Conservation (phyloP, 2,113 vertebrate genomes). For the Ictalurus furcatus region DNA sequence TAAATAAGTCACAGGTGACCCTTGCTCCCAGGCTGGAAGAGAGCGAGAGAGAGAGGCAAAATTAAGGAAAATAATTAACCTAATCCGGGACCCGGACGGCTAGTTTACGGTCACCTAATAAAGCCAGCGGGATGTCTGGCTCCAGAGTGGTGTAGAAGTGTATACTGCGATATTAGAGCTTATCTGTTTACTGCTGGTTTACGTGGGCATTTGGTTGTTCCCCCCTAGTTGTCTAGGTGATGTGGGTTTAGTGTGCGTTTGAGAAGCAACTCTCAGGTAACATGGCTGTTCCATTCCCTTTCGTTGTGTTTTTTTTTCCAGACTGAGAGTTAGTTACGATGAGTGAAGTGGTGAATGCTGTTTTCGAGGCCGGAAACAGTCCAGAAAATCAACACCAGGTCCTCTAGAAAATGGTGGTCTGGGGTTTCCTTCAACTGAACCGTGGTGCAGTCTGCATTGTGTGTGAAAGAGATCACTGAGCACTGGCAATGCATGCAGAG, state of each 20-base stretch:
- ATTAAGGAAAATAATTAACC: constrained; percentile 67
- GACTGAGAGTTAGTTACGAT: not conserved
- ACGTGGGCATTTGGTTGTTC: not conserved
- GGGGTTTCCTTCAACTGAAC: not conserved
- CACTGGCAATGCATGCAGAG: not conserved
- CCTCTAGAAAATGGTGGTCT: not conserved
- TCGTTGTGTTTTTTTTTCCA: not conserved
- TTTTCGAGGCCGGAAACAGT: not conserved
- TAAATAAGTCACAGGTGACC: constrained; percentile 53
- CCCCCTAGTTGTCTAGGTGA: not conserved
- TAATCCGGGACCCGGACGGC: constrained; percentile 58
- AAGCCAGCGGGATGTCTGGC: constrained; percentile 57
- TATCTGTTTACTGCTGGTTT: constrained; percentile 35
- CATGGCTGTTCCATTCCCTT: not conserved
- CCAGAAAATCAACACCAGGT: not conserved
- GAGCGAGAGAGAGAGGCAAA: constrained; percentile 37
- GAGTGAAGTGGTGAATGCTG: not conserved
- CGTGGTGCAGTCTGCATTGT: not conserved
- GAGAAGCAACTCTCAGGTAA: not conserved
- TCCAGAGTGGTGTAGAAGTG: constrained; percentile 33
- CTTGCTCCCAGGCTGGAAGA: constrained; percentile 49
- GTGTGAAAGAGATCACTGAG: not conserved
- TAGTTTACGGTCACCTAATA: constrained; percentile 59
- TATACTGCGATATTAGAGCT: constrained; percentile 31
- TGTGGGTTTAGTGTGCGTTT: not conserved